Percentiles rank a stretch among this genome's conserved stretches.
phyloP scores from a whole-genome alignment of 2,113 vertebrate genomes.

The Pterocles orientalis region DNA sequence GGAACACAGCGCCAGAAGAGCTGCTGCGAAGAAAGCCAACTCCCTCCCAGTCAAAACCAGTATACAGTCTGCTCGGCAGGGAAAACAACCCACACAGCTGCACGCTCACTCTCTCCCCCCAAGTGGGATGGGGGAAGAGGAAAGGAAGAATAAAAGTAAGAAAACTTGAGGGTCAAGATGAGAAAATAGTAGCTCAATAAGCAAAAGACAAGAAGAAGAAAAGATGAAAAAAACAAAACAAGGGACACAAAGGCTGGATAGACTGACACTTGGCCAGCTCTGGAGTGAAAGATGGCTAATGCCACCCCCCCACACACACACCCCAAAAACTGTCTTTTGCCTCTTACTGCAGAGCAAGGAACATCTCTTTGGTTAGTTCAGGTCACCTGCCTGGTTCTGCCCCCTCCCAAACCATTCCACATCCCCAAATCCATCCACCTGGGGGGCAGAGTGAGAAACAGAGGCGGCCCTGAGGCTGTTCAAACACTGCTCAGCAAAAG shows the following conservation, averaged over 20 bases:
- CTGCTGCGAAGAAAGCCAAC: background rate
- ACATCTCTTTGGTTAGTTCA: background rate
- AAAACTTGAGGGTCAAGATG: background rate
- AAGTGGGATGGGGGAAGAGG: background rate
- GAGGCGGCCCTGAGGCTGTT: rapidly evolving
- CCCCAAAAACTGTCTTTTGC: background rate
- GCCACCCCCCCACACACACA: too few species aligned
- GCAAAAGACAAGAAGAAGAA: background rate
- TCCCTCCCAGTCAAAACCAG: background rate
- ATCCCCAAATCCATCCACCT: background rate
- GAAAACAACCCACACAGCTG: background rate
- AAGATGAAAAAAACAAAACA: background rate
- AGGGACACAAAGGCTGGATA: background rate
- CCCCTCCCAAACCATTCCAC: background rate
- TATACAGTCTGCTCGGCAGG: rapidly evolving
- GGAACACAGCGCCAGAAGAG: rapidly evolving
- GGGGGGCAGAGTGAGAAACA: rapidly evolving
- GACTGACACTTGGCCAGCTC: rapidly evolving
- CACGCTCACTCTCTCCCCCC: background rate
- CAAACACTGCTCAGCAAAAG: background rate
- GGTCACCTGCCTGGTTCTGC: rapidly evolving
- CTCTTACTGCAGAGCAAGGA: rapidly evolving
- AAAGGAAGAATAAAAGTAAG: background rate
- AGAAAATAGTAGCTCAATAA: background rate
- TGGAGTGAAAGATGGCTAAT: background rate